These are phyloP conservation scores for Chelonus insularis DNA, from an alignment of 1,140 invertebrate genomes.

Conservation along the genomic window DNA sequence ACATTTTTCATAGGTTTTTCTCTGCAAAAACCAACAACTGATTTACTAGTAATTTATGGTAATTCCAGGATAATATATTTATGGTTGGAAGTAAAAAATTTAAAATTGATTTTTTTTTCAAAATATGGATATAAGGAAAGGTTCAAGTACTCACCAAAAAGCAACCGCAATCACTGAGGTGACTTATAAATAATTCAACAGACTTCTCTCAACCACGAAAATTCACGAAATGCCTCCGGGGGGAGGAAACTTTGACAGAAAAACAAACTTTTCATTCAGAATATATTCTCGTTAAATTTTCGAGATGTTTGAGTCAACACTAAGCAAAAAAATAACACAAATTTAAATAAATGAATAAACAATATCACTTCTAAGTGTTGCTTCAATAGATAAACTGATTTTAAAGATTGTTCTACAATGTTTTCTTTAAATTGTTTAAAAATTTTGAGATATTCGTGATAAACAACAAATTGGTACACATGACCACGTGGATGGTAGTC, in stretches of 20 bases:
- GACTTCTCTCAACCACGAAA: conserved; percentile 1
- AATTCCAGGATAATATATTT: too few species aligned
- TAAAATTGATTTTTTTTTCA: not conserved
- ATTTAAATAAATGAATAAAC: too few species aligned
- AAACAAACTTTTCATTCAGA: not conserved
- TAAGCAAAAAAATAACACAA: too few species aligned
- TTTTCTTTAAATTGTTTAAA: not conserved
- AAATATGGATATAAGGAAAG: not conserved
- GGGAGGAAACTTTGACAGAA: too few species aligned
- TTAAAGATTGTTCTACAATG: not conserved
- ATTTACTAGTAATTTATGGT: too few species aligned
- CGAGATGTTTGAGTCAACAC: too few species aligned
- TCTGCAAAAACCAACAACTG: too few species aligned
- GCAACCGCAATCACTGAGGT: conserved; percentile 15
- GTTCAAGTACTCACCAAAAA: conserved; percentile 11
- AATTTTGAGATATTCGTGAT: not conserved
- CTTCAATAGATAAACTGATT: too few species aligned
- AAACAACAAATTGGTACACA: not conserved
- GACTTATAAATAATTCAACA: conserved; percentile 26
- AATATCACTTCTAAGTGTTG: too few species aligned
- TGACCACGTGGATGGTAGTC: conserved; percentile 18
- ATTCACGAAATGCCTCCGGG: conserved; percentile 6
- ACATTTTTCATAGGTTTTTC: too few species aligned
- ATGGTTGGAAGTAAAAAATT: too few species aligned
- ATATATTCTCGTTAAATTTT: too few species aligned